Evolutionary conservation across 2,797 vertebrate genomes (phyloP).

Genomic region (Heteromormyrus szaboi): DNA sequence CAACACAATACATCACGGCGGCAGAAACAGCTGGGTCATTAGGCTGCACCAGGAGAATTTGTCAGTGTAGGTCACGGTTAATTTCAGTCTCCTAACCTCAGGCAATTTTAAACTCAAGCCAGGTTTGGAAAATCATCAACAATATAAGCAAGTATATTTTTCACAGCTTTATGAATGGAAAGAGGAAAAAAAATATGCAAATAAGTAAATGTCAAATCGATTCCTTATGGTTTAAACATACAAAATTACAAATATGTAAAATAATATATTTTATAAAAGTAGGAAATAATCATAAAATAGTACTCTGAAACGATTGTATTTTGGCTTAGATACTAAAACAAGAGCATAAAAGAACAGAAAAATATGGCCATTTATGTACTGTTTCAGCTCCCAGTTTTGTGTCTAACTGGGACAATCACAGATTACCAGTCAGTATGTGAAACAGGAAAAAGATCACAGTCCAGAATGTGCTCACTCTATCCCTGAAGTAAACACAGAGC

Average conservation of each 20-base stretch:
- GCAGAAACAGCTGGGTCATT: constrained; percentile 1
- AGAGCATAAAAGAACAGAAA: background rate
- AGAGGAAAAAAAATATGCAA: background rate
- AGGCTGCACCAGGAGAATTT: background rate
- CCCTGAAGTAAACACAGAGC: background rate
- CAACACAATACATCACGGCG: background rate
- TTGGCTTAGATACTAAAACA: background rate
- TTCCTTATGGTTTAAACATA: background rate
- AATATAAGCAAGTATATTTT: background rate
- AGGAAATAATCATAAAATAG: background rate
- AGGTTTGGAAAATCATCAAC: background rate
- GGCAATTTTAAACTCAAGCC: background rate
- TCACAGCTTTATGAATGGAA: background rate
- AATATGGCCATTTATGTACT: background rate
- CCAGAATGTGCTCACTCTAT: background rate
- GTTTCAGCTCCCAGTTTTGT: background rate
- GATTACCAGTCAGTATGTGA: background rate
- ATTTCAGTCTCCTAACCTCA: background rate
- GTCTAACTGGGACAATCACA: constrained; percentile 4
- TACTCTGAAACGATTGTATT: background rate
- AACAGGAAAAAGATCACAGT: background rate
- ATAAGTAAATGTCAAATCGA: background rate
- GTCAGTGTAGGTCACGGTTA: background rate
- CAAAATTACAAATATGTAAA: background rate
- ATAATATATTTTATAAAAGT: background rate